Conservation (phyloP, 2,797 vertebrate genomes). For the Amniataba percoides region DNA sequence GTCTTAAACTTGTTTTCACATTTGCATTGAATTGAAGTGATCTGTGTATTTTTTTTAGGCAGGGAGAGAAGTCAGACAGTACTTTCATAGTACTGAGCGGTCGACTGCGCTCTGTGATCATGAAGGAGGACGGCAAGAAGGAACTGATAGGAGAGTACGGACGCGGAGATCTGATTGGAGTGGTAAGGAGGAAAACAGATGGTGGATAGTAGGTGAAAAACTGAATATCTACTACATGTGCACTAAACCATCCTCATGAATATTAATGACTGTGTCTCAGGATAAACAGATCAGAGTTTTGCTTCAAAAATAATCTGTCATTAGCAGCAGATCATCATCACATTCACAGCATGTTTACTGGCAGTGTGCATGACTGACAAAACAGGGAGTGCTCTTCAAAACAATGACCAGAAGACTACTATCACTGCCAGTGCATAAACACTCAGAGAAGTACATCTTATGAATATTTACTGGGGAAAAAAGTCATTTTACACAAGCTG, state of each 20-base stretch:
- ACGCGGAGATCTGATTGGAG: constrained; percentile 94
- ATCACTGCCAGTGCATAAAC: constrained; percentile 13
- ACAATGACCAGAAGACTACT: background rate
- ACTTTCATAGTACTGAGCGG: constrained; percentile 96
- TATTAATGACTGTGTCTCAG: constrained; percentile 18
- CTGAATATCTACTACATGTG: background rate
- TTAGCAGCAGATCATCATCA: constrained; percentile 26
- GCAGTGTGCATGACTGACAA: background rate
- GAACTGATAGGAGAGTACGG: constrained; percentile 94
- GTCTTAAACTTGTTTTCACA: constrained; percentile 7
- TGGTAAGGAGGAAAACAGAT: constrained; percentile 86
- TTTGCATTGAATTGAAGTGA: constrained; percentile 22
- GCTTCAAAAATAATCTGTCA: constrained; percentile 4
- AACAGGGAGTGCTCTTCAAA: constrained; percentile 11
- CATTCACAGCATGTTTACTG: constrained; percentile 6
- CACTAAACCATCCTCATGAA: constrained; percentile 5
- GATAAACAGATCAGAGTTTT: background rate
- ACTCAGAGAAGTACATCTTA: constrained; percentile 1
- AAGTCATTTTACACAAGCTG: background rate
- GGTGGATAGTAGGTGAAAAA: constrained; percentile 5
- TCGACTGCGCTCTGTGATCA: constrained; percentile 93
- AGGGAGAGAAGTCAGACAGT: constrained; percentile 95
- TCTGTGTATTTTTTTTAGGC: constrained; percentile 76
- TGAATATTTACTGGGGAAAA: constrained; percentile 7
- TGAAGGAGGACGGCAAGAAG: constrained; percentile 95